Conservation (phyloP, 2,888 invertebrate genomes). For the Cephus sareptanus region DNA sequence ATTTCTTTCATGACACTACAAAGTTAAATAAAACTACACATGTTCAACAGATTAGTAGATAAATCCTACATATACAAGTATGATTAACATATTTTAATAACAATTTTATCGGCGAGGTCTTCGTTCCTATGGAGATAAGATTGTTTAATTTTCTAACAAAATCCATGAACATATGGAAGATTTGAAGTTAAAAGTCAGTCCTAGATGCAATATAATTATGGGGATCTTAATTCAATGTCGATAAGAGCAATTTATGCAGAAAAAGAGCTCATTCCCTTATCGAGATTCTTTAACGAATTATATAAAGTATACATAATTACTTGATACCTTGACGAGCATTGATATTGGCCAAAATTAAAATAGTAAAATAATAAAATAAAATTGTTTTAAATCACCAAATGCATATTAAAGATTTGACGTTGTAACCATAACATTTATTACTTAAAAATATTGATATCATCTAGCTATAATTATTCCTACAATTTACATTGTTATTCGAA, state of each 20-base stretch:
- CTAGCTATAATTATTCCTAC: not conserved
- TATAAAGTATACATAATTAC: not conserved
- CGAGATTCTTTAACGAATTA: not conserved
- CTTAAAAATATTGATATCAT: not conserved
- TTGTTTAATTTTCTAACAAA: not conserved
- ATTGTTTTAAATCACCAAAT: not conserved
- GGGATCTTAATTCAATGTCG: not conserved
- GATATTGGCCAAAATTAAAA: not conserved
- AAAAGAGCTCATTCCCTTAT: not conserved
- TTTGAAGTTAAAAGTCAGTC: not conserved
- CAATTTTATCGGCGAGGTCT: constrained; percentile 30
- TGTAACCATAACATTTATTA: not conserved
- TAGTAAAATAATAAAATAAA: not conserved
- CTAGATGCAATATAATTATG: not conserved
- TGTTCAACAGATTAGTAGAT: too few species aligned
- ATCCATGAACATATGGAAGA: not conserved
- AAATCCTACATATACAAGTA: not conserved
- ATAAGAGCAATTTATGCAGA: not conserved
- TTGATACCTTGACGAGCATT: not conserved
- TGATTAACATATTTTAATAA: constrained; percentile 10
- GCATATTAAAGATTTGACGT: not conserved
- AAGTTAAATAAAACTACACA: too few species aligned
- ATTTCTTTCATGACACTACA: too few species aligned
- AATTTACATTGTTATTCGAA: not conserved
- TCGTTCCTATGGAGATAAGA: constrained; percentile 7